phyloP scores from a whole-genome alignment of 2,113 vertebrate species.

The Perca flavescens region DNA sequence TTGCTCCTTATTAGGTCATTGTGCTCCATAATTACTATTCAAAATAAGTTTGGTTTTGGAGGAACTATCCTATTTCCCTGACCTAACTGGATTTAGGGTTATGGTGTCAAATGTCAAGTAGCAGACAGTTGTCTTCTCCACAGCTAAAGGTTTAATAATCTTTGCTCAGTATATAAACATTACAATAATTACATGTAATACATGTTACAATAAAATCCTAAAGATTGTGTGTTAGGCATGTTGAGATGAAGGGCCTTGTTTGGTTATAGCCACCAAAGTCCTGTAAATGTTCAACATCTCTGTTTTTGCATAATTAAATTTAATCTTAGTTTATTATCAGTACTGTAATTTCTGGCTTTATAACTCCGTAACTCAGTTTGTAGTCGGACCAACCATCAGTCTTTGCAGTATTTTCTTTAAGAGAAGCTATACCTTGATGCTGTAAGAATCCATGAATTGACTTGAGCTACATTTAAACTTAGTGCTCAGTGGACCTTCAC shows the following conservation, averaged over 20 bases:
- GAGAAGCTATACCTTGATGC: neutral
- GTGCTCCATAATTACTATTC: neutral
- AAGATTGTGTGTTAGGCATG: neutral
- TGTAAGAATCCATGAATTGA: neutral
- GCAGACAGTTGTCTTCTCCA: neutral
- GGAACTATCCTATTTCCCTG: neutral
- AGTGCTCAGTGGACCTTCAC: neutral
- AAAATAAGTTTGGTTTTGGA: neutral
- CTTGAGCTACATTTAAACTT: neutral
- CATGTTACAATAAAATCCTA: neutral
- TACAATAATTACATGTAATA: neutral
- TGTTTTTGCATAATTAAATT: neutral
- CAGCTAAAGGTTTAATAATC: neutral
- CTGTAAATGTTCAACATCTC: neutral
- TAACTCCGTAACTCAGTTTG: neutral
- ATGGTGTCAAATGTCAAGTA: conserved; percentile 4
- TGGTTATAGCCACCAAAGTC: neutral
- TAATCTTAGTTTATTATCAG: neutral
- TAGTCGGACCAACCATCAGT: neutral
- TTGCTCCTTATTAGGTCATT: neutral
- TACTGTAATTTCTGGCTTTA: neutral
- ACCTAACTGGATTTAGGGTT: neutral
- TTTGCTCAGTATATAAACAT: neutral
- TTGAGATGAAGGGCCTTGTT: neutral
- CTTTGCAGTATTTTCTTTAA: neutral